Evolutionary conservation across 1,140 invertebrate species (phyloP), one percentile per base, ranked within the genome.

Genomic region (Calephelis virginiensis): DNA sequence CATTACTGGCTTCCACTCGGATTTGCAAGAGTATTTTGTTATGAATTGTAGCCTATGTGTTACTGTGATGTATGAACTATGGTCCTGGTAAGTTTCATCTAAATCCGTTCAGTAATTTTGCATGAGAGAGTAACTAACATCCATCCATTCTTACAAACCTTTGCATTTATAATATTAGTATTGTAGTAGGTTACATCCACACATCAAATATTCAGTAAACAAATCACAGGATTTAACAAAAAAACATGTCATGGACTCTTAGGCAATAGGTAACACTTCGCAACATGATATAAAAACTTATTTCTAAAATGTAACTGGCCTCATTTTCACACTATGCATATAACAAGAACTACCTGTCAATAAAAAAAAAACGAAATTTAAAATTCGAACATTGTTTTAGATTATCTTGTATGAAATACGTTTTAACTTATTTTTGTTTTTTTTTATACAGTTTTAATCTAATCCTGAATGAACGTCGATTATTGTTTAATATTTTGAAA

Each of bases 291-390:
- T 38, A 11, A 56, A 37, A 38, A 12, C 5, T 53, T 28, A 53
- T 53, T 56, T 37, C 53, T 37, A 11, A 56, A 56, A 53, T 17
- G 50, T 53, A 53, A 37, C 28, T 56, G 53, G 53, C 53, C 28
- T 59, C 53, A 38, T 17, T 37, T 37, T 12, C 6, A 7, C 37
- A 59, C 28, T 5, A 38, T 38, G 28, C 12, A 1, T n/a, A 7
- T 37, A 11, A 11, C 9, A 11, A 11, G 5, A 38, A 5, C 6
- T 43, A 43, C n/a, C n/a, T n/a, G n/a, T 43, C 40, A 59, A 59
- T 11, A 38, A 59, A 59, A 59, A 59, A 28, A 53, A 56, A 56
- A 56, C 12, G 7, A 3, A 59, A n/a, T 53, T 59, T 59, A 59
- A 38, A 59, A 37, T 59, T 59, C 53, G 28, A 59, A 59, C 37